Evolutionary conservation across 2,113 vertebrate species (phyloP), one percentile per base, ranked within the genome.

Genomic region (Callipepla californica): DNA sequence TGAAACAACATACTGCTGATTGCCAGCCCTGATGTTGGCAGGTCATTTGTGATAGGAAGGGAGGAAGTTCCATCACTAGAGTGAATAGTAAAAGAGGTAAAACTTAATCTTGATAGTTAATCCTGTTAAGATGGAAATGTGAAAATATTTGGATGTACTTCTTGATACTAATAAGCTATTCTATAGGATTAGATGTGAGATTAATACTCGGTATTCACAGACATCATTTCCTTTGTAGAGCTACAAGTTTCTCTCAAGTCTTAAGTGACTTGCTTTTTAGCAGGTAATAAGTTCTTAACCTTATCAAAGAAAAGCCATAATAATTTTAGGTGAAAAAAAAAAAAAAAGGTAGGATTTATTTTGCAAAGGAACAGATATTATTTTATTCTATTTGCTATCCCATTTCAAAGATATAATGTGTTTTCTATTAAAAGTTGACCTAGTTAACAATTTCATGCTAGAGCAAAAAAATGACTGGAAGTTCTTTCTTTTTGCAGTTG

Each of bases 91-190:
- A 57, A 76, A 84, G 58, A 78, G 44, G 83, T 77, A 84, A 96
- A 95, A 89, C 66, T 62, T 90, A 95, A 90, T 79, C 84, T 91
- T 96, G 69, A 80, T 55, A 87, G 77, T 78, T 89, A 96, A 95
- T 77, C 80, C 63, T 90, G 55, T 91, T 95, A 96, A 91, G 45
- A 87, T 70, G 45, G 86, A 96, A 95, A 94, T 0, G 32, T 44
- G 36, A 59, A 96, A 86, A 55, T 92, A 73, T 92, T 95, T 96
- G 57, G 94, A 84, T n/a, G 51, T 77, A 11, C 65, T 91, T 13
- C 72, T 91, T 94, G 65, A 73, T 91, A 81, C 13, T 91, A 87
- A 78, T 17, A 90, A 76, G 7, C 15, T 77, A 63, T 86, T 96
- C 61, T 74, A 42, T 86, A 80, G 61, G 55, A 92, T 90, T 91